Evolutionary conservation across 2,797 vertebrate species (phyloP).

Genomic region (Sebastes glaucus): DNA sequence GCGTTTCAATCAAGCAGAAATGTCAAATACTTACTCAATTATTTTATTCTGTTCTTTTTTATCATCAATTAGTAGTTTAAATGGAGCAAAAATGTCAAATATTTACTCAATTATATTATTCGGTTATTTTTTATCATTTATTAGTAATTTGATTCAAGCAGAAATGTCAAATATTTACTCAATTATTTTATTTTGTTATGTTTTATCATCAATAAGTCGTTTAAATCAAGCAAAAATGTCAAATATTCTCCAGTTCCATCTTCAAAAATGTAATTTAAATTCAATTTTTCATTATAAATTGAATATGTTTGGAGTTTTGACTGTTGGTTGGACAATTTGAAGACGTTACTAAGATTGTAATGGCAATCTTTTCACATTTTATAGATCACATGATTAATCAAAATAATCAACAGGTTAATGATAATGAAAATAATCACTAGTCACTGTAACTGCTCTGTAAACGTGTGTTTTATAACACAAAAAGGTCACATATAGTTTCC

Average conservation of each 20-base stretch:
- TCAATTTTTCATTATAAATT: not conserved
- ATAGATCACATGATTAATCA: not conserved
- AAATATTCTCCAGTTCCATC: not conserved
- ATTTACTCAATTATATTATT: no score
- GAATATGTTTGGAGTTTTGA: not conserved
- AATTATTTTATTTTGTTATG: no score
- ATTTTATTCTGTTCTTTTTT: no score
- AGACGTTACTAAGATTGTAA: not conserved
- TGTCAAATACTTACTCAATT: not conserved
- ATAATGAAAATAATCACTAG: not conserved
- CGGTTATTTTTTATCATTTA: not conserved
- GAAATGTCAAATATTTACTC: no score
- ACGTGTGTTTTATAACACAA: not conserved
- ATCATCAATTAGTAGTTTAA: no score
- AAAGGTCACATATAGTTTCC: not conserved
- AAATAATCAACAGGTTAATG: not conserved
- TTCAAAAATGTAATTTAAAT: not conserved
- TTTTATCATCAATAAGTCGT: accelerated
- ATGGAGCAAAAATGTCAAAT: no score
- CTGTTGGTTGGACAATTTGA: not conserved
- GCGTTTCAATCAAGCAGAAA: no score
- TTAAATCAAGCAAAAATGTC: not conserved
- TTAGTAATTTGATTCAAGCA: no score
- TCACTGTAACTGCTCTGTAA: not conserved
- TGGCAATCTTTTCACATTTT: not conserved